Conservation (phyloP, 2,113 vertebrate species). For the Monopterus albus region DNA sequence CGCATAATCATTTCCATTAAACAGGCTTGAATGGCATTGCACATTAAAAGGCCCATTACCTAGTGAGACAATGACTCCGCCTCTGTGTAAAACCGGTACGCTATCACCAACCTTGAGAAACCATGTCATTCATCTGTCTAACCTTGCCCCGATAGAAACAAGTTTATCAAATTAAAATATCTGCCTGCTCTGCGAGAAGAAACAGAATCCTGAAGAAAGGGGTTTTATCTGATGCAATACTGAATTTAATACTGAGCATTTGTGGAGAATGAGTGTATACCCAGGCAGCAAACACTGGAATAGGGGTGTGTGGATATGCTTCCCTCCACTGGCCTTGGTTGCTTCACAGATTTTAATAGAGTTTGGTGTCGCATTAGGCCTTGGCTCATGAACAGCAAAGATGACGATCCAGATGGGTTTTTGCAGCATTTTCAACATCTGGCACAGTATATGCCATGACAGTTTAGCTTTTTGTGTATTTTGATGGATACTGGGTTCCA, state of each 20-base stretch:
- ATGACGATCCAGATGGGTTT: background rate
- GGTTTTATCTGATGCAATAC: background rate
- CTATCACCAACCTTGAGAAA: conserved; percentile 44
- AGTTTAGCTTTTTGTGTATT: background rate
- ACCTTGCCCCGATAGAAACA: conserved; percentile 6
- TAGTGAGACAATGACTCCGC: conserved; percentile 33
- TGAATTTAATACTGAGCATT: background rate
- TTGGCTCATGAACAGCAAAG: background rate
- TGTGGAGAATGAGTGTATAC: background rate
- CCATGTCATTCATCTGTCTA: conserved; percentile 26
- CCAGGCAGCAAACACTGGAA: background rate
- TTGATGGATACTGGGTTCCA: background rate
- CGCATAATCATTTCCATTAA: conserved; percentile 70
- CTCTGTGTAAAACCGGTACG: conserved; percentile 40
- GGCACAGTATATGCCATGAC: background rate
- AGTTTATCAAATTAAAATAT: conserved; percentile 39
- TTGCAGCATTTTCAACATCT: background rate
- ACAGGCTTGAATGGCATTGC: conserved; percentile 51
- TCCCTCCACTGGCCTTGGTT: background rate
- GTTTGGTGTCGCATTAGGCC: background rate
- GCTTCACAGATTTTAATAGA: background rate
- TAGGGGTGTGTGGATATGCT: background rate
- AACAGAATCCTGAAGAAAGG: background rate
- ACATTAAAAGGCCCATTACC: conserved; percentile 69
- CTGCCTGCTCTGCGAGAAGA: background rate